phyloP scores from a whole-genome alignment of 2,797 vertebrate species.

The Rhodeus uyekii region DNA sequence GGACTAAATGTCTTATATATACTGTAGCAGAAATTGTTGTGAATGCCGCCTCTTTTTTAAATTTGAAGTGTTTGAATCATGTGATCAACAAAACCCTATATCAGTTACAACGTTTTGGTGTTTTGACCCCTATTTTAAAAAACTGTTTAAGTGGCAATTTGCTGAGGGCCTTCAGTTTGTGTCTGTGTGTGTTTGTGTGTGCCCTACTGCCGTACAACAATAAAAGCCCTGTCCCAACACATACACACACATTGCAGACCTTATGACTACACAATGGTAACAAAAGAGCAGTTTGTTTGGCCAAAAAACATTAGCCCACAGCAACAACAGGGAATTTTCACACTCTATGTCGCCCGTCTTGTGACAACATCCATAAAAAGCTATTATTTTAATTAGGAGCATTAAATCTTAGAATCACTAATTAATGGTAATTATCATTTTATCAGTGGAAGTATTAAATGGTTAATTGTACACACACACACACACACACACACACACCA shows the following conservation, averaged over 20 bases:
- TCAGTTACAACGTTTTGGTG: neutral
- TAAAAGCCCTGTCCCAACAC: constrained; percentile 74
- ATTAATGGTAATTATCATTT: neutral
- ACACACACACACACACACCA: constrained; percentile 80
- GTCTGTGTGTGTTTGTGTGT: constrained; percentile 23
- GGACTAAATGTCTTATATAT: constrained; percentile 38
- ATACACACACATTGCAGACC: constrained; percentile 74
- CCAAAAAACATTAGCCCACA: constrained; percentile 5
- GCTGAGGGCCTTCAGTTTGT: constrained; percentile 4
- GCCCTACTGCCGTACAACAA: constrained; percentile 70
- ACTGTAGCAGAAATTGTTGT: neutral
- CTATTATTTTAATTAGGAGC: neutral
- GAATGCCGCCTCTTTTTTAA: constrained; percentile 53
- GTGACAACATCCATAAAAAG: constrained; percentile 31
- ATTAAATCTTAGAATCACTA: neutral
- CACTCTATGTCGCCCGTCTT: neutral
- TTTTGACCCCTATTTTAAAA: constrained; percentile 10
- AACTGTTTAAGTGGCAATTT: neutral
- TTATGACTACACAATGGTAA: constrained; percentile 68
- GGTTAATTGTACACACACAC: constrained; percentile 22
- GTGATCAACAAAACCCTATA: constrained; percentile 39
- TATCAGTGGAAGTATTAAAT: constrained; percentile 1
- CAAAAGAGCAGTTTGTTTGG: constrained; percentile 36
- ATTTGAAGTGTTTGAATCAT: constrained; percentile 11
- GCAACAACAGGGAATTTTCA: constrained; percentile 25